Percentiles rank a stretch among this genome's conserved stretches.
Evolutionary conservation across 2,888 invertebrate genomes (phyloP).

Genomic region (Tiliacea aurago): DNA sequence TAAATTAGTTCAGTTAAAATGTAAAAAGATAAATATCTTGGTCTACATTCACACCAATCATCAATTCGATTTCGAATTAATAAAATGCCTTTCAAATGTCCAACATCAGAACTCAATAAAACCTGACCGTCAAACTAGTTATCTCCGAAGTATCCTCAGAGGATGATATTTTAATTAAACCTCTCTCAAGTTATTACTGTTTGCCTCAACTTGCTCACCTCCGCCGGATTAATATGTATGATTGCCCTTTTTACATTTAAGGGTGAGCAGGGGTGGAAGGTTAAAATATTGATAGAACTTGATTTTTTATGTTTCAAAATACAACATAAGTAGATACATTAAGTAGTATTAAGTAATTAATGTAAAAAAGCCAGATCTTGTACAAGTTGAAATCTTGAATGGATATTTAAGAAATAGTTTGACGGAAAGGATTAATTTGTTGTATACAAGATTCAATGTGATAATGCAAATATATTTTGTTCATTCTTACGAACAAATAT

Average conservation of each 20-base stretch:
- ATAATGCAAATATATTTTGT: not conserved
- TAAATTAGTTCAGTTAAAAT: too few relatives aligned
- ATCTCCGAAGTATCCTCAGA: constrained; percentile 57
- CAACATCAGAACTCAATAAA: constrained; percentile 7
- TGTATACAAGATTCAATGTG: not conserved
- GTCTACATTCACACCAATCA: too few relatives aligned
- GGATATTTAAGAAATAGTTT: not conserved
- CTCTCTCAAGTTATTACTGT: constrained; percentile 55
- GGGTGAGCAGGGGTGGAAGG: constrained; percentile 20
- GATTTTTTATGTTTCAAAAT: not conserved
- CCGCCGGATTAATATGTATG: constrained; percentile 61
- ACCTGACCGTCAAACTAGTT: constrained; percentile 41
- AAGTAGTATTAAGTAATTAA: not conserved
- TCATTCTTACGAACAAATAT: not conserved
- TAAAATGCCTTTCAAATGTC: not conserved
- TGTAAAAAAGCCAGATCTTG: not conserved
- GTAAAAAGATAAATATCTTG: too few relatives aligned
- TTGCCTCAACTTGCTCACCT: constrained; percentile 45
- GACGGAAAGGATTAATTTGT: not conserved
- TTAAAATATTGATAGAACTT: constrained; percentile 15
- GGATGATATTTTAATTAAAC: constrained; percentile 65
- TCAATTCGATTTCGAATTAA: not conserved
- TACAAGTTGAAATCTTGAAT: not conserved
- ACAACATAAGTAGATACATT: not conserved
- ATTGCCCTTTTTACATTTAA: constrained; percentile 44